Evolutionary conservation across 2,797 vertebrate genomes (phyloP), one percentile per base, ranked within the genome.

Genomic region (Danionella dracula): DNA sequence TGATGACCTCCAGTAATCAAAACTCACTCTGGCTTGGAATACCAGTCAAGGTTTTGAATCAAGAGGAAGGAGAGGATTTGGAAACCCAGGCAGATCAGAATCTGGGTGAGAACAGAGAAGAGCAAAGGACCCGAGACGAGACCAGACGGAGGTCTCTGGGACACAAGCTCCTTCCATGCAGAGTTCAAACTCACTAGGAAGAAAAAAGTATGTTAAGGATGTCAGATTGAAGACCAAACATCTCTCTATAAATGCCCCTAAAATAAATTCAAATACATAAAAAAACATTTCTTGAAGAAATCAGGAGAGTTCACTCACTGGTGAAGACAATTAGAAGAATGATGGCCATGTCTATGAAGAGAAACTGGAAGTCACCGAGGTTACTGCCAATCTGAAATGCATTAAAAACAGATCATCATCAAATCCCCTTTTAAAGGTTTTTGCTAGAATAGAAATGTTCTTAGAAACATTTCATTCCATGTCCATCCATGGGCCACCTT

Each of bases 301-400:
- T 16, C 15, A 41, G 23, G 3, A 3, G 6, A 27, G 3, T 3
- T 27, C 74, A 94, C 95, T 96, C 82, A 99, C 97, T 99, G 73
- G 96, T 99, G 80, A 99, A 99, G 54, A 96, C 97, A 71, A 99
- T 87, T 19, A 98, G 79, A 72, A 98, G 86, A 80, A 99, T 99
- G 86, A 99, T 96, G 72, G 92, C 94, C 71, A 99, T 87, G 77
- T 99, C 97, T 35, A 99, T 97, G 82, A 99, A 99, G 77, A 99
- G 95, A 83, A 99, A 99, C 86, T 99, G 97, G 77, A 96, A 94
- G 64, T 99, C 97, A 75, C 97, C 97, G 34, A 99, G 83, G 81
- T 98, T 99, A 86, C 95, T 98, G 73, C 90, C 82, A 68, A 97
- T 93, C 97, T 99, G 77, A 74, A 72, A 71, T n/a, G 10, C 4